Evolutionary conservation across 2,888 invertebrate genomes (phyloP).

Genomic region (Agrochola litura): DNA sequence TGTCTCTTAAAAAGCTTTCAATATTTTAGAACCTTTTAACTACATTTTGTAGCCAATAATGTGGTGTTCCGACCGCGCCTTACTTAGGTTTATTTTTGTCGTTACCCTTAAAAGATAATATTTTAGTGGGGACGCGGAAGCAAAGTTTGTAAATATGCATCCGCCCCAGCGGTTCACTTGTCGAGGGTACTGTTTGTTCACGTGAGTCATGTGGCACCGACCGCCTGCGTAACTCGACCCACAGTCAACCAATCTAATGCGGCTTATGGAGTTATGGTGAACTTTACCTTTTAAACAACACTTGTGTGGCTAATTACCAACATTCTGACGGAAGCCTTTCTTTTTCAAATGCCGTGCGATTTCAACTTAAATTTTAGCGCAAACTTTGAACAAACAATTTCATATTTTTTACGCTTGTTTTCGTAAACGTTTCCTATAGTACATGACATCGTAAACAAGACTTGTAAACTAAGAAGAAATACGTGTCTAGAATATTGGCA

Average conservation of each 20-base stretch:
- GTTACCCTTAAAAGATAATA: conserved; percentile 69
- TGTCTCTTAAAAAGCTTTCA: conserved; percentile 50
- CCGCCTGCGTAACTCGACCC: conserved; percentile 64
- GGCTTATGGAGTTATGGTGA: conserved; percentile 66
- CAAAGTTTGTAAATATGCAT: conserved; percentile 79
- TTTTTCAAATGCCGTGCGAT: conserved; percentile 44
- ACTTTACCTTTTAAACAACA: conserved; percentile 64
- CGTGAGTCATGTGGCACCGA: conserved; percentile 75
- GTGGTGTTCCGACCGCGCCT: conserved; percentile 19
- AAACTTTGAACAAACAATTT: conserved; percentile 8
- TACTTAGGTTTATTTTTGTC: conserved; percentile 60
- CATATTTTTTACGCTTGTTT: neutral
- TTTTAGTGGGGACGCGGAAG: conserved; percentile 73
- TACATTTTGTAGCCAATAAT: conserved; percentile 23
- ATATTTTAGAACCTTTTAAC: conserved; percentile 29
- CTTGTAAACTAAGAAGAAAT: conserved; percentile 27
- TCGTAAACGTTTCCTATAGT: neutral
- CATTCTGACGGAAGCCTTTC: conserved; percentile 33
- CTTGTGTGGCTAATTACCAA: conserved; percentile 40
- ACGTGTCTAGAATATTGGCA: conserved; percentile 50
- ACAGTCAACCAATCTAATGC: conserved; percentile 63
- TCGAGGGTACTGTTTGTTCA: conserved; percentile 72
- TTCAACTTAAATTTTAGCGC: conserved; percentile 20
- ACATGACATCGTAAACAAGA: conserved; percentile 13
- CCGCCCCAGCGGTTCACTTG: conserved; percentile 70